Evolutionary conservation across 1,140 invertebrate species (phyloP).

Genomic region (Atta texana): DNA sequence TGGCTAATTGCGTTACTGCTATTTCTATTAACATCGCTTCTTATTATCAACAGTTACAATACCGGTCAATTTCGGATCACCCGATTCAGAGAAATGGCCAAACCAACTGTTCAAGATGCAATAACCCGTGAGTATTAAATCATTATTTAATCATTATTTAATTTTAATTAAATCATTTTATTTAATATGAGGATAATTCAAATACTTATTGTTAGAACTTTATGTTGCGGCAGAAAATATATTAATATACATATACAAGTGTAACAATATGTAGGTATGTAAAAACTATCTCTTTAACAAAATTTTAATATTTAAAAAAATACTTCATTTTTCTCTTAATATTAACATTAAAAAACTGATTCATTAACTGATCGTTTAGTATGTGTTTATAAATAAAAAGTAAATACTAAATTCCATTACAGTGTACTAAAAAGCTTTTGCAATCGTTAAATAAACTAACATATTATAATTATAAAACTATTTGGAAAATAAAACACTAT

Average conservation of each 20-base stretch:
- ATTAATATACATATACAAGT: background rate
- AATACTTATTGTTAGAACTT: background rate
- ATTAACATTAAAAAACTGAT: background rate
- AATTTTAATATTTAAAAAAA: background rate
- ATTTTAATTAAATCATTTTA: background rate
- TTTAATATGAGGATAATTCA: background rate
- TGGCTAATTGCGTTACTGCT: conserved; percentile 80
- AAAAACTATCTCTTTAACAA: background rate
- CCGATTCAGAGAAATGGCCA: conserved; percentile 68
- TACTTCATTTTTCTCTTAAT: background rate
- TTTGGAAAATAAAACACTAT: no score
- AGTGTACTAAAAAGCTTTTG: no score
- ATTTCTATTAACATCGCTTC: conserved; percentile 78
- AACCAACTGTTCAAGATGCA: conserved; percentile 72
- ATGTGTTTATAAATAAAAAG: background rate
- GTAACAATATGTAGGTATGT: background rate
- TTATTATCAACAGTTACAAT: conserved; percentile 81
- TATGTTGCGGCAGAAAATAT: background rate
- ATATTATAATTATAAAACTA: no score
- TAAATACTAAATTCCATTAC: background rate
- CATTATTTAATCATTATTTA: background rate
- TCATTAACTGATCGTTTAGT: background rate
- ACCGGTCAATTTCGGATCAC: conserved; percentile 78
- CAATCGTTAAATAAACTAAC: no score
- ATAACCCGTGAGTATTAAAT: conserved; percentile 30